phyloP scores from a whole-genome alignment of 2,888 invertebrate genomes.

The Thalpophila matura region DNA sequence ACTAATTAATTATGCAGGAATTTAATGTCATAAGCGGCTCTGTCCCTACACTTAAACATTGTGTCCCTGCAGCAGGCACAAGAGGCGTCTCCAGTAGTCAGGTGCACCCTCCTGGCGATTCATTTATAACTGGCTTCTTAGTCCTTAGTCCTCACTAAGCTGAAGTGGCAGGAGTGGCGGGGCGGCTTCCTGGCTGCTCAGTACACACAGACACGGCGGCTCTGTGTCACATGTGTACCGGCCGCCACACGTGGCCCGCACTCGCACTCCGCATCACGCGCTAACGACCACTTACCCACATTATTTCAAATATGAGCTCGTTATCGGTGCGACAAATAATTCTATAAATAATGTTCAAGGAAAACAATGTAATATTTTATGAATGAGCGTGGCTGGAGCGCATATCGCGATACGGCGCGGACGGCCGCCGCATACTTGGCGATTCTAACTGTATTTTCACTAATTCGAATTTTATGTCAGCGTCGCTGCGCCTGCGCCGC shows the following conservation, averaged over 20 bases:
- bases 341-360: conserved; percentile 64
- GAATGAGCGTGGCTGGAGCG: conserved; percentile 54
- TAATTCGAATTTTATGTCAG: conserved; percentile 57
- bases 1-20: too few species aligned
- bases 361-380: conserved; percentile 63
- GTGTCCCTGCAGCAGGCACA: too few species aligned
- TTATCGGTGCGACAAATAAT: conserved; percentile 62
- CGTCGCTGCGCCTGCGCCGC: not conserved
- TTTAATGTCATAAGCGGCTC: too few species aligned
- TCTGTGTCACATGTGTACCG: conserved; percentile 36
- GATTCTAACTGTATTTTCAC: conserved; percentile 50
- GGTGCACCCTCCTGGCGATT: too few species aligned
- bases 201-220: not conserved
- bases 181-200: not conserved
- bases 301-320: conserved; percentile 54
- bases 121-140: too few species aligned
- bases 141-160: too few species aligned
- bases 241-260: conserved; percentile 40
- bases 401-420: conserved; percentile 8
- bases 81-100: too few species aligned
- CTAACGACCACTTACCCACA: conserved; percentile 25
- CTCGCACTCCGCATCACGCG: not conserved
- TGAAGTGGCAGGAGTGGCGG: too few species aligned
- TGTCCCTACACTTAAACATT: too few species aligned
- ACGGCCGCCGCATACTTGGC: conserved; percentile 26